These are phyloP conservation scores for Heliconius ethilla DNA, from an alignment of 2,888 invertebrate genomes.

Conservation along the genomic window DNA sequence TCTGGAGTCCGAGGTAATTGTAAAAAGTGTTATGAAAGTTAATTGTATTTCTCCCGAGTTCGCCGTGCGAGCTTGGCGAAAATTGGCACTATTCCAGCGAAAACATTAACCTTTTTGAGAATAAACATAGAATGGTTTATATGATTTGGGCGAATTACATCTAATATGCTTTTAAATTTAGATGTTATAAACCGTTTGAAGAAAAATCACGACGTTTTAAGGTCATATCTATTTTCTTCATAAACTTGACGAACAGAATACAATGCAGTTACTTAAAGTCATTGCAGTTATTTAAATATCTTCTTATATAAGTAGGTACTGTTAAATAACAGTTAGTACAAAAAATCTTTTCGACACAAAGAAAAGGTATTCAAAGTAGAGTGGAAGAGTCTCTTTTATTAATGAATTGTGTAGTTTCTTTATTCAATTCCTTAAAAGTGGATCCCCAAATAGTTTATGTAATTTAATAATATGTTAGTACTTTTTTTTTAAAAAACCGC, in stretches of 20 bases:
- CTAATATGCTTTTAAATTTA: not conserved
- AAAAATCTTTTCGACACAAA: no score
- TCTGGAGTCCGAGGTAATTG: conserved; percentile 39
- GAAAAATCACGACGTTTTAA: not conserved
- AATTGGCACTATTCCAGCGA: conserved; percentile 43
- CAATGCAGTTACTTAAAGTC: not conserved
- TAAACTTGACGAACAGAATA: not conserved
- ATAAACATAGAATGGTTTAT: conserved; percentile 39
- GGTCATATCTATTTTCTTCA: not conserved
- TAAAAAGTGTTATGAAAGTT: conserved; percentile 43
- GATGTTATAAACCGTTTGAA: not conserved
- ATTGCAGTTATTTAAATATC: not conserved
- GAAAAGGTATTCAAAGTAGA: no score
- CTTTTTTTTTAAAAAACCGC: not conserved
- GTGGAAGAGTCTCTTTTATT: not conserved
- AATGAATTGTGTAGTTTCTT: no score
- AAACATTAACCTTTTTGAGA: conserved; percentile 40
- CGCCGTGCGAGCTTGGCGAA: conserved; percentile 36
- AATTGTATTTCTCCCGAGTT: conserved; percentile 43
- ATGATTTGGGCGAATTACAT: conserved; percentile 32
- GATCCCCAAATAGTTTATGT: not conserved
- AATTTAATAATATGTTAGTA: no score
- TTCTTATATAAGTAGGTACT: no score
- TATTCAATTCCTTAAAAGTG: not conserved
- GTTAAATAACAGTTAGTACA: no score